phyloP scores from a whole-genome alignment of 2,888 invertebrate species.

The Linnaemya vulpina region DNA sequence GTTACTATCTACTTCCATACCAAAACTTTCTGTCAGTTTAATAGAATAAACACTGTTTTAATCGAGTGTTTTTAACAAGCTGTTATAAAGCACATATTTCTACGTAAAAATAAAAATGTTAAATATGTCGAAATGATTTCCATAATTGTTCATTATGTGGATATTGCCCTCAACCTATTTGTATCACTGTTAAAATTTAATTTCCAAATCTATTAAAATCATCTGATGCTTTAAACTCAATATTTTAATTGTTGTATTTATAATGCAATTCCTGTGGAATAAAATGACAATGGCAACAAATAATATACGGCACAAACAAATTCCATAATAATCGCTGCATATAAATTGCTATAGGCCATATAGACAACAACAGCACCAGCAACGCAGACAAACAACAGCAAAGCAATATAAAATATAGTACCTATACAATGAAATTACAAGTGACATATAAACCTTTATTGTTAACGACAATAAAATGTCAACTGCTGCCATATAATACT shows the following conservation, averaged over 20 bases:
- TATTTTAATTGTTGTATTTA: slow-evolving; percentile 27
- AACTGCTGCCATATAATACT: slow-evolving; percentile 58
- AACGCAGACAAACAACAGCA: neutral
- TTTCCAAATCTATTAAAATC: slow-evolving; percentile 29
- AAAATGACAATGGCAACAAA: slow-evolving; percentile 27
- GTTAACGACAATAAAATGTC: slow-evolving; percentile 69
- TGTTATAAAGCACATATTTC: too few relatives aligned
- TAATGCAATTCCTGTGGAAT: slow-evolving; percentile 26
- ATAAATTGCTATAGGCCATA: slow-evolving; percentile 26
- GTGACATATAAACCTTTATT: slow-evolving; percentile 46
- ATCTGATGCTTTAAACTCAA: slow-evolving; percentile 16
- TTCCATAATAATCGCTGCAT: slow-evolving; percentile 49
- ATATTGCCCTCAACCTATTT: neutral
- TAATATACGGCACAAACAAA: slow-evolving; percentile 19
- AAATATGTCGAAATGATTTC: neutral
- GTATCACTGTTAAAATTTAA: neutral
- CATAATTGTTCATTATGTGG: neutral
- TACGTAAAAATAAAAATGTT: neutral
- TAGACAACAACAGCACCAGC: slow-evolving; percentile 7
- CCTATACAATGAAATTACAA: slow-evolving; percentile 53
- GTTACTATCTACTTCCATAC: too few relatives aligned
- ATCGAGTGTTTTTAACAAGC: too few relatives aligned
- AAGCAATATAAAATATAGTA: slow-evolving; percentile 20
- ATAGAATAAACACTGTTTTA: too few relatives aligned
- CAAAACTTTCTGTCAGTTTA: too few relatives aligned